Percentiles rank a stretch among this genome's conserved stretches.
These are phyloP conservation scores for Lasiommata megera DNA, from an alignment of 2,888 invertebrate species.

Conservation along the genomic window DNA sequence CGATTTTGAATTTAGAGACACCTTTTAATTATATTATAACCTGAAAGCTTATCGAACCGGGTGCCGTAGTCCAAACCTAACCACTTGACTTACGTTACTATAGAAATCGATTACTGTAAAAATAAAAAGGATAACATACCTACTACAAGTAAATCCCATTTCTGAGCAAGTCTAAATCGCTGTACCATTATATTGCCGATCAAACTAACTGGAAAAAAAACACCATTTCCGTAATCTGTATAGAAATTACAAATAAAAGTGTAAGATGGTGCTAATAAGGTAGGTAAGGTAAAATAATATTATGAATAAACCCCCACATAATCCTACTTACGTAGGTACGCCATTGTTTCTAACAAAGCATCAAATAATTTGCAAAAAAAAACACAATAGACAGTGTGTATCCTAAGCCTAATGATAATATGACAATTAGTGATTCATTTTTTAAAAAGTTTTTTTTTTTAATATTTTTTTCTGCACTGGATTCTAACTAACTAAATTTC, in stretches of 20 bases:
- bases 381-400: conserved; percentile 19
- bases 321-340: too few relatives aligned
- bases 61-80: too few relatives aligned
- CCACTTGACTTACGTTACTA: too few relatives aligned
- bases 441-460: neutral
- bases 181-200: neutral
- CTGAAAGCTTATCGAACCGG: too few relatives aligned
- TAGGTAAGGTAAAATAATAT: too few relatives aligned
- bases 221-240: neutral
- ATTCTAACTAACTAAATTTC: too few relatives aligned
- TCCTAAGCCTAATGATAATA: conserved; percentile 23
- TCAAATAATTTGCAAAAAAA: conserved; percentile 13
- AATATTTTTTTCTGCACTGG: neutral
- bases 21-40: too few relatives aligned
- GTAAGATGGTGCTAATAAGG: too few relatives aligned
- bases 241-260: neutral
- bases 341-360: conserved; percentile 17
- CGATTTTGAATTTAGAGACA: too few relatives aligned
- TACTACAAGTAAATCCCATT: too few relatives aligned
- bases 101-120: too few relatives aligned
- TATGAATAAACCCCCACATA: conserved; percentile 7
- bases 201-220: neutral
- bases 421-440: conserved; percentile 6
- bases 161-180: neutral
- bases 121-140: too few relatives aligned